These are phyloP conservation scores for Trachelus stipa DNA, from an alignment of 2,888 invertebrate genomes.

Conservation along the genomic window DNA sequence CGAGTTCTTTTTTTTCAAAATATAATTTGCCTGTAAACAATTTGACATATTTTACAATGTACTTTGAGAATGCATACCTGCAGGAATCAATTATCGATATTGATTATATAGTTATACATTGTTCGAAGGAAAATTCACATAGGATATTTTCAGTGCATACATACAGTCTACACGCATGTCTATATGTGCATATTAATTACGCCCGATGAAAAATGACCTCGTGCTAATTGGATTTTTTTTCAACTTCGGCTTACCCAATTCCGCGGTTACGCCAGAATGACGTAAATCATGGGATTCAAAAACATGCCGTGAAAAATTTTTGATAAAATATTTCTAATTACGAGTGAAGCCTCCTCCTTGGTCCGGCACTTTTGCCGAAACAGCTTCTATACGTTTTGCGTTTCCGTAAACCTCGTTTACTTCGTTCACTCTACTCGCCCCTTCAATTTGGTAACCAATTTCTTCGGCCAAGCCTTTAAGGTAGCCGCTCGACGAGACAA, in stretches of 20 bases:
- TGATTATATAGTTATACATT: not conserved
- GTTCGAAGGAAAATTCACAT: not conserved
- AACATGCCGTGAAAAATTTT: not conserved
- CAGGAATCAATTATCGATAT: not conserved
- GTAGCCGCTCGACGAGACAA: not conserved
- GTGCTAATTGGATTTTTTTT: slow-evolving; percentile 6
- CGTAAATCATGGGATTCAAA: slow-evolving; percentile 5
- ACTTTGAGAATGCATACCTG: not conserved
- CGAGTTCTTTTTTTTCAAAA: not conserved
- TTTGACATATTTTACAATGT: not conserved
- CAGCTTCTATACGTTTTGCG: not conserved
- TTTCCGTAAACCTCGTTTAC: not conserved
- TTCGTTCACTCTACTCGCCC: not conserved
- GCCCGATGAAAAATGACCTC: slow-evolving; percentile 2
- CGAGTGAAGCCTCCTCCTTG: not conserved
- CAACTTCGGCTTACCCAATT: not conserved
- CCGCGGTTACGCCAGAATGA: not conserved
- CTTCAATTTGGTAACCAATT: not conserved
- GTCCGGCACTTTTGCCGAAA: not conserved
- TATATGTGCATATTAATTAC: not conserved
- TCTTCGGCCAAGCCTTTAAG: not conserved
- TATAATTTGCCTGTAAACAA: not conserved
- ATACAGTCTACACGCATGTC: not conserved
- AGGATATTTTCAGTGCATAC: not conserved
- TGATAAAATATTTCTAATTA: not conserved